Percentiles rank a stretch among this genome's conserved stretches.
phyloP scores from a whole-genome alignment of 92 coral and sea anemone genomes.

The Porites cylindrica region DNA sequence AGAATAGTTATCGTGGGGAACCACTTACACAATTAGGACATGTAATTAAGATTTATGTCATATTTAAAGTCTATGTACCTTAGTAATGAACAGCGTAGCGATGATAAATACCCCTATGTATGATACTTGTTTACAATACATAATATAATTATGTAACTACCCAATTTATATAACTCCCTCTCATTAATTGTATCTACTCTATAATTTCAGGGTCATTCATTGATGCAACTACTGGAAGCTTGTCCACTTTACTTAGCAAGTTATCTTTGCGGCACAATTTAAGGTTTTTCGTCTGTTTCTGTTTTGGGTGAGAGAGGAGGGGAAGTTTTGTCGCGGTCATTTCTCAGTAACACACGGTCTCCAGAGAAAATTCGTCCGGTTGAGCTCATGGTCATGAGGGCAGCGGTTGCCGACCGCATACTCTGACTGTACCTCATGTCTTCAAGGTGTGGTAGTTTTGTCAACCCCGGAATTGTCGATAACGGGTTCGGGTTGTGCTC shows the following conservation, averaged over 20 bases:
- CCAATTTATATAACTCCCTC: not conserved
- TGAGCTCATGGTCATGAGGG: slow-evolving; percentile 87
- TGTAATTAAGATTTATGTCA: not conserved
- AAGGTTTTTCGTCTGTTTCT: slow-evolving; percentile 41
- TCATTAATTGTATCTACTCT: not conserved
- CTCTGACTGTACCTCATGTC: slow-evolving; percentile 75
- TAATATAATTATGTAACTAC: not conserved
- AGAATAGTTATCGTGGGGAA: too few relatives aligned
- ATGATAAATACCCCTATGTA: not conserved
- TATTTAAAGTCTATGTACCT: not conserved
- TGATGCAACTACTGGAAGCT: not conserved
- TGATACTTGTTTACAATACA: not conserved
- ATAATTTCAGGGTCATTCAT: not conserved
- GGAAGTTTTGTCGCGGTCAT: slow-evolving; percentile 35
- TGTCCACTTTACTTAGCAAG: not conserved
- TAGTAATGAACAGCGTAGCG: not conserved
- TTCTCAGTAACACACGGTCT: slow-evolving; percentile 21
- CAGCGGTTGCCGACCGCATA: slow-evolving; percentile 85
- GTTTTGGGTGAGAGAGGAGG: slow-evolving; percentile 35
- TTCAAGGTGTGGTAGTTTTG: slow-evolving; percentile 56
- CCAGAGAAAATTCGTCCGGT: slow-evolving; percentile 47
- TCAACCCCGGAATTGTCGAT: slow-evolving; percentile 34
- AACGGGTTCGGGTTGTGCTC: slow-evolving; percentile 68
- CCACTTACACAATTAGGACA: too few relatives aligned
- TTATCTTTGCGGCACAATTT: not conserved